Percentiles rank a stretch among this genome's conserved stretches.
phyloP scores from a whole-genome alignment of 2,113 vertebrate genomes.

The Silurus meridionalis region DNA sequence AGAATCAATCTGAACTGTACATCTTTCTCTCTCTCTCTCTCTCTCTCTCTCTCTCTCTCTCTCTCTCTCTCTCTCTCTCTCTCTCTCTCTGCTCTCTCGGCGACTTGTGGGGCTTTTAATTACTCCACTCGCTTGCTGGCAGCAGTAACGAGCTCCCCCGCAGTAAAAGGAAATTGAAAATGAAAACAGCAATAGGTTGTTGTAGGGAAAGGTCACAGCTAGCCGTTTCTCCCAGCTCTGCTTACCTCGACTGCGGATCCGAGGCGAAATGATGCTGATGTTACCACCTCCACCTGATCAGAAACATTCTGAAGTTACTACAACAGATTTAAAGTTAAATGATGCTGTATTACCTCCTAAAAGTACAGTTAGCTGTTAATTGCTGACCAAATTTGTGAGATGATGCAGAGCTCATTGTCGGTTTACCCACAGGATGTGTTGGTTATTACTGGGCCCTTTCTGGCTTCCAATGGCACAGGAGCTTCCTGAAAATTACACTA shows the following conservation, averaged over 20 bases:
- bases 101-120: conserved; percentile 52
- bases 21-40: not conserved
- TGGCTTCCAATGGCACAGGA: not conserved
- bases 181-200: conserved; percentile 42
- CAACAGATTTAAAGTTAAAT: conserved; percentile 31
- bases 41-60: not conserved
- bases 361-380: not conserved
- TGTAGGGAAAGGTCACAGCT: conserved; percentile 40
- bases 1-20: not conserved
- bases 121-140: conserved; percentile 36
- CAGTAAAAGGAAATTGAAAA: conserved; percentile 50
- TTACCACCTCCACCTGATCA: not conserved
- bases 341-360: not conserved
- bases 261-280: conserved; percentile 17
- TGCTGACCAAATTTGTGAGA: not conserved
- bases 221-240: not conserved
- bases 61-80: conserved; percentile 3
- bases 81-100: conserved; percentile 38
- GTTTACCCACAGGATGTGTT: not conserved
- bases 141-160: conserved; percentile 26
- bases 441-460: not conserved
- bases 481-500: not conserved
- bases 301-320: not conserved
- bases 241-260: conserved; percentile 10
- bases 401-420: not conserved